Conservation (phyloP, 2,888 invertebrate species). For the Habrosyne pyritoides region DNA sequence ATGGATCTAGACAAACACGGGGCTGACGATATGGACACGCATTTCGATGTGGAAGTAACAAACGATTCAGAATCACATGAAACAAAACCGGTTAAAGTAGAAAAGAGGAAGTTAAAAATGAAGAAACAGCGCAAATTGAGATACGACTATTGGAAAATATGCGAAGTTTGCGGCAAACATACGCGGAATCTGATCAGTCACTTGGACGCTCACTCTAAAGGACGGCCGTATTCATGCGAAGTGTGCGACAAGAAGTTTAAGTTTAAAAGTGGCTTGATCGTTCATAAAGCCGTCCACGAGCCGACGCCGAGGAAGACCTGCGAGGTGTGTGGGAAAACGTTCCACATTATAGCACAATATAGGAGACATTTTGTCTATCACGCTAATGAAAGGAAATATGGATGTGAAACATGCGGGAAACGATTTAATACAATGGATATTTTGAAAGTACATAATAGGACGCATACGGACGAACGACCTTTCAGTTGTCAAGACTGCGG, state of each 20-base stretch:
- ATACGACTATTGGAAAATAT: constrained; percentile 76
- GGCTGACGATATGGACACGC: constrained; percentile 38
- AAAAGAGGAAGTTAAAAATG: constrained; percentile 23
- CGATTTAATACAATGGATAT: constrained; percentile 81
- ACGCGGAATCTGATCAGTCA: constrained; percentile 71
- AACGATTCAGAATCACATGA: constrained; percentile 27
- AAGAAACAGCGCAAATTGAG: constrained; percentile 55
- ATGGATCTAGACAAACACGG: constrained; percentile 22
- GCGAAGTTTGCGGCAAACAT: constrained; percentile 75
- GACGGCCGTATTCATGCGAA: constrained; percentile 69
- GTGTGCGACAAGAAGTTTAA: constrained; percentile 78
- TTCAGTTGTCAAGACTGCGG: constrained; percentile 75
- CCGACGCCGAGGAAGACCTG: constrained; percentile 78
- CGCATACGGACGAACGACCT: constrained; percentile 76
- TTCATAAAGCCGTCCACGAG: constrained; percentile 74
- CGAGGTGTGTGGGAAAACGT: constrained; percentile 80
- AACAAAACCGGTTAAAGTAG: constrained; percentile 28
- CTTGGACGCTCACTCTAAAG: constrained; percentile 68
- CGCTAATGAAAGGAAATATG: constrained; percentile 78
- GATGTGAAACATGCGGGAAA: constrained; percentile 80
- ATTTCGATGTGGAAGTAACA: constrained; percentile 36
- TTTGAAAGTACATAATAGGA: constrained; percentile 74
- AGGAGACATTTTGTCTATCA: constrained; percentile 79
- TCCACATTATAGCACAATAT: constrained; percentile 77
- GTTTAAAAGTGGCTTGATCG: constrained; percentile 72